A percentile compares a stretch with the other conserved stretches of the same genome.
phyloP scores from a whole-genome alignment of 1,140 invertebrate species.

The Tetranychus cinnabarinus region DNA sequence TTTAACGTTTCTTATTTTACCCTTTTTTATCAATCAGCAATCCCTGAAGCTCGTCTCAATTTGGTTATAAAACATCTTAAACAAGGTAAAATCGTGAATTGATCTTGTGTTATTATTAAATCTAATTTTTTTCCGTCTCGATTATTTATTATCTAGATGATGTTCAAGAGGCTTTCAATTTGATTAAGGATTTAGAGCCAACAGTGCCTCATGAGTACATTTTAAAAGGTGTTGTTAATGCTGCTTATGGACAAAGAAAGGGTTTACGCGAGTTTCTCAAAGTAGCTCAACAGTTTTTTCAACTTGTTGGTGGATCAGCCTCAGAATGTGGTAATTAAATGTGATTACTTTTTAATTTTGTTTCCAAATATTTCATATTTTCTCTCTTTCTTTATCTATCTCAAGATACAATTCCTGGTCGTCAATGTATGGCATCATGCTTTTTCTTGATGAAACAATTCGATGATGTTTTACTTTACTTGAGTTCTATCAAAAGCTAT shows the following conservation, averaged over 20 bases:
- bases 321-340: constrained; percentile 57
- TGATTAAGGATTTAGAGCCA: constrained; percentile 78
- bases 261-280: constrained; percentile 80
- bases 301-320: constrained; percentile 77
- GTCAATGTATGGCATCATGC: constrained; percentile 91
- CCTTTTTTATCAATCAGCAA: constrained; percentile 53
- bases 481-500: constrained; percentile 87
- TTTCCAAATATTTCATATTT: background rate
- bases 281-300: constrained; percentile 83
- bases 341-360: background rate
- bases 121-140: background rate
- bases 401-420: constrained; percentile 36
- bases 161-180: constrained; percentile 58
- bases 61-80: constrained; percentile 82
- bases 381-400: too few species aligned
- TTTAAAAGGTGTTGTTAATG: constrained; percentile 83
- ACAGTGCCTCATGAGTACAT: constrained; percentile 88
- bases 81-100: constrained; percentile 28
- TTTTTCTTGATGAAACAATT: constrained; percentile 84
- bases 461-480: constrained; percentile 82
- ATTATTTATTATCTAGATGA: constrained; percentile 33
- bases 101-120: too few species aligned
- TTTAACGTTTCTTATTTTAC: constrained; percentile 65
- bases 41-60: constrained; percentile 87
- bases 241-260: constrained; percentile 69